phyloP scores from a whole-genome alignment of 2,888 invertebrate genomes.

The Synergus laeviventris region DNA sequence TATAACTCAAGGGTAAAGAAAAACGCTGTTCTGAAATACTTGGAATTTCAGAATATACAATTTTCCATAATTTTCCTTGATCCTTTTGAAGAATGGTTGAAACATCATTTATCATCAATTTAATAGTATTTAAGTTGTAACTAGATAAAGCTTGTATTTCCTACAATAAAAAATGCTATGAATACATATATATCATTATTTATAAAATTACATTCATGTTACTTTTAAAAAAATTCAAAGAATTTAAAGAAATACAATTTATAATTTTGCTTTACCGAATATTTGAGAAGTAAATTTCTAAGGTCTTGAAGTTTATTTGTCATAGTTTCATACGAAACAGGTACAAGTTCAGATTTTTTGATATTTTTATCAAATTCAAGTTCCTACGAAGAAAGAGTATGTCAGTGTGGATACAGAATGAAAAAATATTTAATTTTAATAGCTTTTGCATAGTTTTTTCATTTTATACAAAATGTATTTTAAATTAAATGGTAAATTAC shows the following conservation, averaged over 20 bases:
- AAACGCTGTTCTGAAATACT: slow-evolving; percentile 4
- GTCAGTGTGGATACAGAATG: no score
- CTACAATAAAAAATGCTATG: slow-evolving; percentile 51
- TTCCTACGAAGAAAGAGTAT: slow-evolving; percentile 3
- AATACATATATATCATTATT: no score
- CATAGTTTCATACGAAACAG: background rate
- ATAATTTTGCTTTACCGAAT: slow-evolving; percentile 59
- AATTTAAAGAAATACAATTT: background rate
- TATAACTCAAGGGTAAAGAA: slow-evolving; percentile 51
- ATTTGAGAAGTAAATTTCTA: slow-evolving; percentile 53
- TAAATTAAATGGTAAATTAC: slow-evolving; percentile 23
- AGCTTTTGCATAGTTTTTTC: no score
- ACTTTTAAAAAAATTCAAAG: no score
- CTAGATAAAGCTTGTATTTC: slow-evolving; percentile 59
- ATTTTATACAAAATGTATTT: no score
- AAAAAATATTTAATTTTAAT: no score
- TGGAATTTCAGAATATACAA: slow-evolving; percentile 52
- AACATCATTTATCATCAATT: slow-evolving; percentile 61
- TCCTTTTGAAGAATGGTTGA: slow-evolving; percentile 57
- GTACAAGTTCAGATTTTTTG: background rate
- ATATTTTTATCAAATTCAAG: background rate
- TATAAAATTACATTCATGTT: no score
- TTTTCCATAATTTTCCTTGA: slow-evolving; percentile 50
- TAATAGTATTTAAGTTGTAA: slow-evolving; percentile 59
- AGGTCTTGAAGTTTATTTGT: slow-evolving; percentile 59